phyloP scores from a whole-genome alignment of 2,113 vertebrate species.

The Dermatemys mawii region DNA sequence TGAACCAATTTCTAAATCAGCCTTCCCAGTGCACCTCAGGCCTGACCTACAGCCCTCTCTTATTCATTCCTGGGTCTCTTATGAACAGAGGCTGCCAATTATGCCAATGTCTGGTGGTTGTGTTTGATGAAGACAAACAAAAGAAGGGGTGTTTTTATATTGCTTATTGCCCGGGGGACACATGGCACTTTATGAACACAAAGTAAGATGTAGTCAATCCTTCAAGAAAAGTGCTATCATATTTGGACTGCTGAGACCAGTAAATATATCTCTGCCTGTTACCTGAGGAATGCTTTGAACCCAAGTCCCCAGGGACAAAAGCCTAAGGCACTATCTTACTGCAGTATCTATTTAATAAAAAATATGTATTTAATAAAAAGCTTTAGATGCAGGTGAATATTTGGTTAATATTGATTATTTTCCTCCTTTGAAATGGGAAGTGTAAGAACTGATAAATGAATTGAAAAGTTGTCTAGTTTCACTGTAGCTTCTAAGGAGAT shows the following conservation, averaged over 20 bases:
- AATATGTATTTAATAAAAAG: conserved; percentile 16
- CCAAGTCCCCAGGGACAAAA: conserved; percentile 5
- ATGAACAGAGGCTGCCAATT: background rate
- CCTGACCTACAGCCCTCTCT: background rate
- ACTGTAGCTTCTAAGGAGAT: background rate
- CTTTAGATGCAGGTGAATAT: conserved; percentile 31
- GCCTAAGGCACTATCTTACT: conserved; percentile 23
- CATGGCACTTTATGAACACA: background rate
- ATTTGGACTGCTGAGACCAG: background rate
- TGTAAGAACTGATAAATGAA: conserved; percentile 12
- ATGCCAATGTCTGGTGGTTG: background rate
- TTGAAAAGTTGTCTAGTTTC: conserved; percentile 8
- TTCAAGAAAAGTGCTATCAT: background rate
- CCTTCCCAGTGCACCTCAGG: background rate
- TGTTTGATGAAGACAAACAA: fast-evolving
- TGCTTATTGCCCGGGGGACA: fast-evolving
- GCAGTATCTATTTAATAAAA: conserved; percentile 26
- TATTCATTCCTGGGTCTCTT: background rate
- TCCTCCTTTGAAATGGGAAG: background rate
- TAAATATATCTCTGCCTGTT: background rate
- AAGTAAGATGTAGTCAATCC: background rate
- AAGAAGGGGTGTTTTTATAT: background rate
- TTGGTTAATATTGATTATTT: conserved; percentile 38
- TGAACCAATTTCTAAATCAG: background rate
- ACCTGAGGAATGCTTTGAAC: conserved; percentile 28